Percentiles rank a stretch among this genome's conserved stretches.
Conservation (phyloP, 2,888 invertebrate genomes). For the Lordiphosa andalusiaca region DNA sequence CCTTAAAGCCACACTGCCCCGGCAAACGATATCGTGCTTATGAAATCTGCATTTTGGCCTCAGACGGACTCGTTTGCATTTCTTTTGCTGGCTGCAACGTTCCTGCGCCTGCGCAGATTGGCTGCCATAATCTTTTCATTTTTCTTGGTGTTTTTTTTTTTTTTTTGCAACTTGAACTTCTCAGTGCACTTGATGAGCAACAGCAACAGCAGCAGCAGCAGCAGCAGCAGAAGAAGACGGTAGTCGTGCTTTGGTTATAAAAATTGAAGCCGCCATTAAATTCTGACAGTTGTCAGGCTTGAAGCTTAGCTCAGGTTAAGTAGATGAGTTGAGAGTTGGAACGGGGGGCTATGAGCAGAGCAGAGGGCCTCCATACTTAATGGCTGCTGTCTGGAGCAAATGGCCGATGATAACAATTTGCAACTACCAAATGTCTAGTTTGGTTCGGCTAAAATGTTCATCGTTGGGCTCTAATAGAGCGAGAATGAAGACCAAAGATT, state of each 20-base stretch:
- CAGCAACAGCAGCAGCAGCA: slow-evolving; percentile 17
- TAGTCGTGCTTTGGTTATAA: slow-evolving; percentile 75
- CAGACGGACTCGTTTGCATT: slow-evolving; percentile 64
- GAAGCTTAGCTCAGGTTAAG: slow-evolving; percentile 13
- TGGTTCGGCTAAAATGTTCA: too few relatives aligned
- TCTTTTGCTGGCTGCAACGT: slow-evolving; percentile 28
- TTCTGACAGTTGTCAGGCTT: slow-evolving; percentile 73
- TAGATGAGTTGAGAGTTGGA: slow-evolving; percentile 6
- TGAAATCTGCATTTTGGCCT: slow-evolving; percentile 69
- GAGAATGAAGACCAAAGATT: too few relatives aligned
- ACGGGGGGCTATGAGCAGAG: not conserved
- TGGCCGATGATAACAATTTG: slow-evolving; percentile 1
- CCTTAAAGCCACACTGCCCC: not conserved
- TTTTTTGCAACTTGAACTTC: slow-evolving; percentile 47
- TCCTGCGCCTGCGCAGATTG: slow-evolving; percentile 47
- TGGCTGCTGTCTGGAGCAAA: slow-evolving; percentile 1
- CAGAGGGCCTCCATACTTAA: not conserved
- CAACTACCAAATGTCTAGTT: too few relatives aligned
- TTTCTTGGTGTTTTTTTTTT: slow-evolving; percentile 25
- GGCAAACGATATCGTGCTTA: slow-evolving; percentile 59
- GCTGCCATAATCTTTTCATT: slow-evolving; percentile 55
- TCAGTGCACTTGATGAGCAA: slow-evolving; percentile 43
- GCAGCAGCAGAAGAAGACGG: slow-evolving; percentile 37
- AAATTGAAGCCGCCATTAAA: slow-evolving; percentile 75
- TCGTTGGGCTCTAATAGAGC: slow-evolving; percentile 5